phyloP scores from a whole-genome alignment of 2,113 vertebrate genomes.

The Bothrops jararaca region DNA sequence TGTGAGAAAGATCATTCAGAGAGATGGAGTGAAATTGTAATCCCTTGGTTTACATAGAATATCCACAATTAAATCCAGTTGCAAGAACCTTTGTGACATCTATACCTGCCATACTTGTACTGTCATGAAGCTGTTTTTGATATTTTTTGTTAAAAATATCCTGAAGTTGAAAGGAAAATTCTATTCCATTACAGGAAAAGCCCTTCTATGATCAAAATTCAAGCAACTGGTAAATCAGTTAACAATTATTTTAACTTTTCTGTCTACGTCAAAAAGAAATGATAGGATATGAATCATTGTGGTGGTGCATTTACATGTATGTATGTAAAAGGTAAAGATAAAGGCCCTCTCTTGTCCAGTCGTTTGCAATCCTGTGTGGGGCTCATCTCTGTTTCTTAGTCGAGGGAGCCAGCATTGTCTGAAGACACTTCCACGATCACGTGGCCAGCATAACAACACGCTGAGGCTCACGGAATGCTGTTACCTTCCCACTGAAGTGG shows the following conservation, averaged over 20 bases:
- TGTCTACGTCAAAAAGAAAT: neutral
- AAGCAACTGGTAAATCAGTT: neutral
- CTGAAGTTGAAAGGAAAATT: neutral
- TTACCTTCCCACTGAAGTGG: neutral
- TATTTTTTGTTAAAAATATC: neutral
- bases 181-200: neutral
- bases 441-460: neutral
- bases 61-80: slow-evolving; percentile 11
- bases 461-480: neutral
- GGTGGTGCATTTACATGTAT: neutral
- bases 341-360: neutral
- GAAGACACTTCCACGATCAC: neutral
- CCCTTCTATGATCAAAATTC: neutral
- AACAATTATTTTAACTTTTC: neutral
- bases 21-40: neutral
- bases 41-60: neutral
- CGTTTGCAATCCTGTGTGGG: neutral
- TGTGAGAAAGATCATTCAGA: neutral
- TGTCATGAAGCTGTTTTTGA: neutral
- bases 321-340: neutral
- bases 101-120: neutral
- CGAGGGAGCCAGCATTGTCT: neutral
- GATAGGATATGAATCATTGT: neutral
- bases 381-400: neutral
- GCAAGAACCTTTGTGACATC: neutral